A percentile compares a stretch with the other conserved stretches of the same genome.
Conservation (phyloP, 2,888 invertebrate genomes). For the Ophion slaviceki region DNA sequence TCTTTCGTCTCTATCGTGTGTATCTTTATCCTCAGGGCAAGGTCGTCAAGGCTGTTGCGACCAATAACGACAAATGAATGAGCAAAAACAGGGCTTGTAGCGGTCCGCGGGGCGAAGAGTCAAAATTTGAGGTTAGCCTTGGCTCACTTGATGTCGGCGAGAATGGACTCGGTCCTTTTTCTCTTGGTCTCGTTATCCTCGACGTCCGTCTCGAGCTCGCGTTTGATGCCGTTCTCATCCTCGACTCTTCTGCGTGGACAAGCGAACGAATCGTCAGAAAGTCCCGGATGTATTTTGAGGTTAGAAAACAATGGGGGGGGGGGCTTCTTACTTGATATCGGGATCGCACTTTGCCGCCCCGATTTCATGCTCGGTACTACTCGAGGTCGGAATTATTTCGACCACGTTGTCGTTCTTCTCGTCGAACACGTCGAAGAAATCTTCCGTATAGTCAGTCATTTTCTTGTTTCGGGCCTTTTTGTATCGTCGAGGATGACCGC, state of each 20-base stretch:
- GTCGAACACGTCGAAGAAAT: slow-evolving; percentile 82
- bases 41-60: slow-evolving; percentile 87
- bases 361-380: slow-evolving; percentile 54
- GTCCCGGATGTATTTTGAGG: slow-evolving; percentile 27
- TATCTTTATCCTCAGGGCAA: slow-evolving; percentile 92
- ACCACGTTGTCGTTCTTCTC: slow-evolving; percentile 76
- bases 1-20: slow-evolving; percentile 95
- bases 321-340: slow-evolving; percentile 32
- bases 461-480: not conserved
- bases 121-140: not conserved
- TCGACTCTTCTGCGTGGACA: slow-evolving; percentile 16
- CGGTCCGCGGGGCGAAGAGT: too few species aligned
- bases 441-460: slow-evolving; percentile 81
- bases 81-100: too few species aligned
- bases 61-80: too few species aligned
- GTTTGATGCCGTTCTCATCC: slow-evolving; percentile 66
- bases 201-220: slow-evolving; percentile 70
- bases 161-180: slow-evolving; percentile 74
- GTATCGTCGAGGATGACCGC: not conserved
- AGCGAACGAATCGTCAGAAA: not conserved
- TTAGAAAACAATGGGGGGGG: slow-evolving; percentile 24
- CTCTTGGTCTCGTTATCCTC: slow-evolving; percentile 71
- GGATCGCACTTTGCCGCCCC: slow-evolving; percentile 15
- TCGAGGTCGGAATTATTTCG: slow-evolving; percentile 68
- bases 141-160: slow-evolving; percentile 80